These are phyloP conservation scores for Gymnobelideus leadbeateri DNA, from an alignment of 2,113 vertebrate species.

Conservation along the genomic window DNA sequence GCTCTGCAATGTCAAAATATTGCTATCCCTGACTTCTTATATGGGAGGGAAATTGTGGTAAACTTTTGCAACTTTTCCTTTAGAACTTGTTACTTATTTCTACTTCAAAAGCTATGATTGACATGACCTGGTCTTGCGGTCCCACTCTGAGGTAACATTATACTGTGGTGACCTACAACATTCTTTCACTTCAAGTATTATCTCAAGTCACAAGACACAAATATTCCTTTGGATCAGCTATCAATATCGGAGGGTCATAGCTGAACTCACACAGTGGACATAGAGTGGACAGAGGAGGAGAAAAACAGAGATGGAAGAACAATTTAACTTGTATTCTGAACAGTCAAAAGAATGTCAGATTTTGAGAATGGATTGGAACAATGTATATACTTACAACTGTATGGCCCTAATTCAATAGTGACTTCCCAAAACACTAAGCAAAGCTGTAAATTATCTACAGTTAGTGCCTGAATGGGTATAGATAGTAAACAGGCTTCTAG, in stretches of 20 bases:
- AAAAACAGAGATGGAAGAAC: background rate
- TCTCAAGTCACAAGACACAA: conserved; percentile 54
- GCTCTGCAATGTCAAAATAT: background rate
- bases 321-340: conserved; percentile 27
- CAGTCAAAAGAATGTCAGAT: conserved; percentile 29
- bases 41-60: background rate
- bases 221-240: conserved; percentile 30
- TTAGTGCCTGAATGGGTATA: conserved; percentile 59
- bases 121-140: background rate
- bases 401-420: conserved; percentile 47
- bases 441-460: conserved; percentile 63
- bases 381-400: conserved; percentile 21
- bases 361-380: background rate
- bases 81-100: background rate
- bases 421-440: conserved; percentile 66
- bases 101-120: background rate
- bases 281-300: conserved; percentile 27
- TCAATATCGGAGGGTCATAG: conserved; percentile 46
- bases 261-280: conserved; percentile 32
- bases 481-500: conserved; percentile 80
- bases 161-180: conserved; percentile 18
- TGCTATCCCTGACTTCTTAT: conserved; percentile 7
- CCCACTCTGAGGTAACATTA: background rate
- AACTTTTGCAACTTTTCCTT: background rate
- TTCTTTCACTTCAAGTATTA: conserved; percentile 13